Evolutionary conservation across 1,140 invertebrate genomes (phyloP).

Genomic region (Pararge aegeria): DNA sequence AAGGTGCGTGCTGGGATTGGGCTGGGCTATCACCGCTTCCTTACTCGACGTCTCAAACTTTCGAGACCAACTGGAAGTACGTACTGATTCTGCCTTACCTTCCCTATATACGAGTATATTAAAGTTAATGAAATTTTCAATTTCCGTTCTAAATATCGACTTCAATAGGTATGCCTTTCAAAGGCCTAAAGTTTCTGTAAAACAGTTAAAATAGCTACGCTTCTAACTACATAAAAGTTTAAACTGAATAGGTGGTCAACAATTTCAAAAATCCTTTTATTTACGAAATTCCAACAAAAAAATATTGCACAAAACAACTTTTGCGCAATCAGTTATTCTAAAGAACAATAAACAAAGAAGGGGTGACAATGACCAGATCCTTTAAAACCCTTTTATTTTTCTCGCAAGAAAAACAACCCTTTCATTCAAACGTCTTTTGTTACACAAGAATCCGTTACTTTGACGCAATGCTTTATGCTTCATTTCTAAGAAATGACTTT

Average conservation of each 20-base stretch:
- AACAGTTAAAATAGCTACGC: too few species aligned
- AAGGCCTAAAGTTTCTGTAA: too few species aligned
- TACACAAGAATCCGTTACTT: constrained; percentile 58
- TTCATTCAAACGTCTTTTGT: constrained; percentile 63
- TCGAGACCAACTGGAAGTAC: too few species aligned
- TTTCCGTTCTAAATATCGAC: too few species aligned
- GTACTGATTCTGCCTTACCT: too few species aligned
- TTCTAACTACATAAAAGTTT: neutral
- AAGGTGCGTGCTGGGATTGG: too few species aligned
- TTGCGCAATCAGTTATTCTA: constrained; percentile 57
- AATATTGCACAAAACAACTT: constrained; percentile 55
- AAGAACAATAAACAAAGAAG: constrained; percentile 63
- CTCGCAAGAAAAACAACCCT: constrained; percentile 73
- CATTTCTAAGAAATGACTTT: constrained; percentile 53
- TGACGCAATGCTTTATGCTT: constrained; percentile 55
- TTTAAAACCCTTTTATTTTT: constrained; percentile 61
- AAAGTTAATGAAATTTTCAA: too few species aligned
- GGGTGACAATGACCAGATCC: constrained; percentile 55
- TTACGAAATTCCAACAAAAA: constrained; percentile 26
- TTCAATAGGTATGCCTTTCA: too few species aligned
- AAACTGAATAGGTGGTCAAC: constrained; percentile 7
- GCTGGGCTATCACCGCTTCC: too few species aligned
- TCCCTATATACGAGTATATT: too few species aligned
- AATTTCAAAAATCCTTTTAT: constrained; percentile 14
- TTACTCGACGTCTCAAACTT: too few species aligned